Base-by-base conservation (phyloP, 2,113 vertebrate species). In the Oryzias melastigma region DNA sequence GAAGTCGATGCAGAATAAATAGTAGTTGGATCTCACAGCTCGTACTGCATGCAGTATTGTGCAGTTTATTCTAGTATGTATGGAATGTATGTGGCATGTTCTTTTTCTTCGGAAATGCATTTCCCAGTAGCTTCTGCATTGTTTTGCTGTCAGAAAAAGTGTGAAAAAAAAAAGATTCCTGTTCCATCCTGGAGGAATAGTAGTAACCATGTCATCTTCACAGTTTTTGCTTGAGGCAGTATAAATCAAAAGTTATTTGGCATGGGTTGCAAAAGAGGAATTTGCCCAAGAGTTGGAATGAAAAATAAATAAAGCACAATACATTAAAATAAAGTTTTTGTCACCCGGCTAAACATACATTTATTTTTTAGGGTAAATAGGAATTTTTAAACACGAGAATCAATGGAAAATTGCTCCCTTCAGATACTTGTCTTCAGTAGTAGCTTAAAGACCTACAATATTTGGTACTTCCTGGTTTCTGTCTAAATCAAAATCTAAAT, bases 81-180 rank as follows among this genome's bases (percentile, higher is more conserved):
- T 40, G 20, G 5, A 24, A 45, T 52, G 5, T 45, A 25, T 46
- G 48, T 48, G 40, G 5, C 20, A 48, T 35, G 20, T 12, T 16
- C 20, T 5, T 7, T 41, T 19, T n/a, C 15, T 7, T 41, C 20
- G 12, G 55, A 14, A 43, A 20, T 62, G 20, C 43, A 40, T 47
- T 55, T 54, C 41, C 27, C 22, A 29, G 24, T 15, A 22, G 8
- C 19, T n/a, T 48, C 14, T 46, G 29, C 22, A 47, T 27, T 55
- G 27, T 64, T 35, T 41, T 54, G 18, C 25, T 48, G 43, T 40
- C 18, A 64, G 29, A 53, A 45, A 63, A 63, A 20, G 41, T 15
- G n/a, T 5, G 29, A n/a, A 15, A 45, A 59, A 46, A 48, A 27
- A 52, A n/a, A 27, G 3, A 19, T 24, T 18, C 24, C 18, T 54